Base-by-base conservation (phyloP, 2,113 vertebrate species). In the Syrmaticus mikado region DNA sequence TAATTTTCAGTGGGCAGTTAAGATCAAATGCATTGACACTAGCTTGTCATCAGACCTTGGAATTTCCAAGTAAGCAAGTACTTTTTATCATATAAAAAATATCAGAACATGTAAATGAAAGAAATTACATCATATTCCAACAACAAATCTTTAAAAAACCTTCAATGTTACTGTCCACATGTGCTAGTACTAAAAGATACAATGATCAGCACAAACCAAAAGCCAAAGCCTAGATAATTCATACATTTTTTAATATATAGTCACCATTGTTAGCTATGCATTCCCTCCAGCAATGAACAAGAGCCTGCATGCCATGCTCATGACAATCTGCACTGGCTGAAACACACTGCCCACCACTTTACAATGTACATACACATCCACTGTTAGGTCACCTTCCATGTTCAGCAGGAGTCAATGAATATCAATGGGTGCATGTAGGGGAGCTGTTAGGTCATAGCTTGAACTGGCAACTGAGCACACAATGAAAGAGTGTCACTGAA, bases 161-260 rank as follows among this genome's bases (percentile, higher is more conserved):
- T 10, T 1, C 8, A 79, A 8, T 32, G 12, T 65, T 21, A 50
- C 10, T 45, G 38, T 30, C 28, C 72, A 48, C 12, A 16, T 4
- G 4, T 1, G 1, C 21, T 58, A 46, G 10, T 40, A 67, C 18
- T 58, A 7, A 22, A 80, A 61, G 40, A 46, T 22, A 85, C 0
- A 0, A 73, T 40, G 19, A 83, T 27, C 6, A 46, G 83, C 60
- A 71, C 15, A 76, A 88, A 72, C 2, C 5, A 75, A 79, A 85
- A 5, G 3, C 2, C 55, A 84, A 88, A 84, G 7, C 4, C 15
- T 20, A 25, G 3, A 27, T n/a, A 79, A 79, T 15, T 62, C 62
- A 87, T 17, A 16, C 4, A 81, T 45, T 62, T 70, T 70, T 68
- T 45, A 82, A 85, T 30, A 57, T 18, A 57, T 4, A 32, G 30